Evolutionary conservation across 1,140 invertebrate genomes (phyloP).

Genomic region (Lineus longissimus): DNA sequence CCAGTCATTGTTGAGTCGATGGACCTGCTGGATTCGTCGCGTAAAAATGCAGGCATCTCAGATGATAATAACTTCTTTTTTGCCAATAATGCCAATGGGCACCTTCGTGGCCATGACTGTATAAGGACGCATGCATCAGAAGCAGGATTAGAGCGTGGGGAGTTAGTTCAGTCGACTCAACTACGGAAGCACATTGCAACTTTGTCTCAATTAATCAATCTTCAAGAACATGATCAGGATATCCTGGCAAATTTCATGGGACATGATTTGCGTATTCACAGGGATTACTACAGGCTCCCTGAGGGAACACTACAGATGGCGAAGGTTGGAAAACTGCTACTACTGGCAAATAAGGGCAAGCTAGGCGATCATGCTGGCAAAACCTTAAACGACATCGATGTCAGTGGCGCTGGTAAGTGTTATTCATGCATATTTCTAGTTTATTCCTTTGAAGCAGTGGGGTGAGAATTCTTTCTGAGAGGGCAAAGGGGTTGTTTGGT

Average conservation of each 20-base stretch:
- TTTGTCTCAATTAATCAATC: constrained; percentile 19
- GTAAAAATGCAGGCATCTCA: constrained; percentile 17
- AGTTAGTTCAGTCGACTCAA: constrained; percentile 18
- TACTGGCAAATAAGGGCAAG: neutral
- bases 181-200: constrained; percentile 23
- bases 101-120: constrained; percentile 18
- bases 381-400: neutral
- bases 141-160: constrained; percentile 4
- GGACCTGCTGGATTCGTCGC: constrained; percentile 16
- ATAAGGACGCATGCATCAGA: constrained; percentile 16
- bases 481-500: no score
- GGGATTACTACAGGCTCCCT: constrained; percentile 29
- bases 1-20: constrained; percentile 15
- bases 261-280: constrained; percentile 28
- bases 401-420: neutral
- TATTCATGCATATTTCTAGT: no score
- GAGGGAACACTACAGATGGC: constrained; percentile 27
- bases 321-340: constrained; percentile 23
- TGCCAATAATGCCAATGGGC: constrained; percentile 16
- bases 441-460: no score
- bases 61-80: constrained; percentile 21
- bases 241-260: constrained; percentile 28
- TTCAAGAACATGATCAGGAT: constrained; percentile 23
- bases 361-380: neutral
- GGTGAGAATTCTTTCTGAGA: no score